Percentiles rank a stretch among this genome's conserved stretches.
phyloP scores from a whole-genome alignment of 1,140 invertebrate species.

The Megalonaias nervosa region DNA sequence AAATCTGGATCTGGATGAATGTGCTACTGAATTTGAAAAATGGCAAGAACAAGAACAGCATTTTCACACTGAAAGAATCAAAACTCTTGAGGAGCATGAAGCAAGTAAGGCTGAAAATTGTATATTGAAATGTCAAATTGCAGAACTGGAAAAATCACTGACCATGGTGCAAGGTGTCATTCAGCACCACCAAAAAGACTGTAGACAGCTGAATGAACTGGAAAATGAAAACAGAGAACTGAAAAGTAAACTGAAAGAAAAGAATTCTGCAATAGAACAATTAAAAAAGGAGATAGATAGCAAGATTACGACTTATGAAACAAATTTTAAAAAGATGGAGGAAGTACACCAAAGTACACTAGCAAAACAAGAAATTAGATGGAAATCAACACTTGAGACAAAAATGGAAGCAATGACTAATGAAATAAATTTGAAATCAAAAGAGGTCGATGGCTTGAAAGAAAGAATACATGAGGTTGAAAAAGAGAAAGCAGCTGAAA shows the following conservation, averaged over 20 bases:
- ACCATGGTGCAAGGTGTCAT: too few relatives aligned
- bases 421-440: neutral
- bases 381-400: neutral
- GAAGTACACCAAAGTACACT: slow-evolving; percentile 1
- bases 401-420: slow-evolving; percentile 17
- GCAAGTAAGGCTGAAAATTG: too few relatives aligned
- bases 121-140: too few relatives aligned
- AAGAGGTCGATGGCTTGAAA: neutral
- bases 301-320: neutral
- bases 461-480: slow-evolving; percentile 8
- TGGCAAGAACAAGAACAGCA: too few relatives aligned
- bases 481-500: slow-evolving; percentile 14
- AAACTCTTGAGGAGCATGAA: too few relatives aligned
- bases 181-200: slow-evolving; percentile 13
- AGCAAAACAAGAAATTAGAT: neutral
- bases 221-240: slow-evolving; percentile 19
- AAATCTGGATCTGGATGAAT: too few relatives aligned
- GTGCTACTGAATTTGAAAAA: too few relatives aligned
- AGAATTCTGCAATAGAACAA: neutral
- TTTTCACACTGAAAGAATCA: too few relatives aligned
- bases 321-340: neutral
- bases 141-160: too few relatives aligned
- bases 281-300: slow-evolving; percentile 1
- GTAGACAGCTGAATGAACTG: slow-evolving; percentile 6
- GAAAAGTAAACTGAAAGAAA: slow-evolving; percentile 12